A percentile compares a stretch with the other conserved stretches of the same genome.
Conservation (phyloP, 2,113 vertebrate genomes). For the Clinocottus analis region DNA sequence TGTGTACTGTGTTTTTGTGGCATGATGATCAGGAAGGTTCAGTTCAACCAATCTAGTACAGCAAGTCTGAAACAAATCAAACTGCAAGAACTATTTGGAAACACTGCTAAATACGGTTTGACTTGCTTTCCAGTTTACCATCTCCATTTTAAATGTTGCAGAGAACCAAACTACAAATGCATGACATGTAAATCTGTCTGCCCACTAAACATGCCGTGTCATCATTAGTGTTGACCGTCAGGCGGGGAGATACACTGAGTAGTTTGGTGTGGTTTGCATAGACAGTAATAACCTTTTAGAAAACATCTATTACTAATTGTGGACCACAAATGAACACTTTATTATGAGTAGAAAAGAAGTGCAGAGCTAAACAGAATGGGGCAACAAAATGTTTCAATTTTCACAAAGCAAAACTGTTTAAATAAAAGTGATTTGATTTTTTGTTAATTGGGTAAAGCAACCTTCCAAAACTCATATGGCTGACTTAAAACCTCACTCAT, state of each 20-base stretch:
- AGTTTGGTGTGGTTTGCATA: not conserved
- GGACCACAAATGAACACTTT: not conserved
- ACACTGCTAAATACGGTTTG: not conserved
- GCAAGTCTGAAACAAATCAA: not conserved
- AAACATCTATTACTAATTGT: not conserved
- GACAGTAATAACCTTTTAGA: not conserved
- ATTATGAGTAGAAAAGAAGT: not conserved
- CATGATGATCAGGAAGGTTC: not conserved
- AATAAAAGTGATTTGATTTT: not conserved
- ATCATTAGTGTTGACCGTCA: not conserved
- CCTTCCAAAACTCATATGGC: not conserved
- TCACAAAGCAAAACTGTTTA: not conserved
- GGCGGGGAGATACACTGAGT: too few species aligned
- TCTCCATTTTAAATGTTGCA: not conserved
- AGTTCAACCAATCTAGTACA: not conserved
- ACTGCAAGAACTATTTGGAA: not conserved
- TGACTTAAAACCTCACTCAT: not conserved
- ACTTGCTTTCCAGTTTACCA: not conserved
- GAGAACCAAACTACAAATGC: constrained; percentile 1
- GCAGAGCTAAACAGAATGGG: not conserved
- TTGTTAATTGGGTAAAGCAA: not conserved
- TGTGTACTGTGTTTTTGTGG: not conserved
- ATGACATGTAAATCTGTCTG: not conserved
- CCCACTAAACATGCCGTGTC: not conserved
- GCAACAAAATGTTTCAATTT: not conserved